Evolutionary conservation across 2,113 vertebrate species (phyloP), one percentile per base, ranked within the genome.

Genomic region (Ammodytes marinus): DNA sequence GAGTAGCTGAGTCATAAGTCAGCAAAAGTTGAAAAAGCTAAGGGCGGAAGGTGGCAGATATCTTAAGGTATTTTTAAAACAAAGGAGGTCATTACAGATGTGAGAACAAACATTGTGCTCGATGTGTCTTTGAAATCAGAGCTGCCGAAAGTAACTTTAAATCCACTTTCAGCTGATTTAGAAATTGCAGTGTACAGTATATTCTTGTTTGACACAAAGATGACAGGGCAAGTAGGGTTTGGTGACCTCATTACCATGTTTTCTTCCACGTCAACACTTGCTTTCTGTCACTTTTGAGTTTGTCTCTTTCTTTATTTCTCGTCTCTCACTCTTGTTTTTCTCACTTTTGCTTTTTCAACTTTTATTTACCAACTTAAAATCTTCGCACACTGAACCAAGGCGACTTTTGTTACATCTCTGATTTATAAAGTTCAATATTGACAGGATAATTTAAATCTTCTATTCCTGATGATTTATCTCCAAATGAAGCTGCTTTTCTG

Each of bases 181-280:
- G 60, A 89, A 82, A 59, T 58, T 49, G 55, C 47, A 0, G 4
- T 4, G 43, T 79, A 27, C 27, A 27, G n/a, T 27, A 4, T 35
- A 6, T 43, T 8, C 58, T 27, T 57, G 71, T 74, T 77, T 84
- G 86, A 64, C 80, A 58, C 10, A 0, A 1, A 73, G 60, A 84
- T 76, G n/a, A 86, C 84, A 89, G 79, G 13, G 27, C 40, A 9
- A 58, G 43, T 12, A 1, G 19, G 5, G 10, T 19, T 85, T 46
- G 19, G 42, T 55, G 43, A 65, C 27, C 55, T 75, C 43, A 67
- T 72, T 53, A 60, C 50, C 1, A 27, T 2, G 7, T 77, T 35
- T 40, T 72, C 49, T 50, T 77, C 60, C 46, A 71, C 54, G 76
- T 78, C 55, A 65, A 79, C 80, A 27, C 71, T 42, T 65, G 71